phyloP scores from a whole-genome alignment of 1,140 invertebrate species.

The Drosophila sucinea region DNA sequence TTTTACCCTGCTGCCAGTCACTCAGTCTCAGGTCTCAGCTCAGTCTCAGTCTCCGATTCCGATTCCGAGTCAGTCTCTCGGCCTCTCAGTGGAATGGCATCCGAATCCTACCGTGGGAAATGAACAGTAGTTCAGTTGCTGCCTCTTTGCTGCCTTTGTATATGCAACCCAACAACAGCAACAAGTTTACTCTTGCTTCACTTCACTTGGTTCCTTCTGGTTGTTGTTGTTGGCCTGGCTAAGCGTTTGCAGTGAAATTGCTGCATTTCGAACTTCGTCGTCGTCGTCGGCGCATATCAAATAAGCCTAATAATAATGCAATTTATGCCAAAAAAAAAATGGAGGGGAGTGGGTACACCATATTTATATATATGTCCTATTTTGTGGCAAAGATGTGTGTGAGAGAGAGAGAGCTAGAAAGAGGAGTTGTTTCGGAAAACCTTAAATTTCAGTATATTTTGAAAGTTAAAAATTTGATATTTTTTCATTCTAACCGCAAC shows the following conservation, averaged over 20 bases:
- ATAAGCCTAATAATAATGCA: constrained; percentile 80
- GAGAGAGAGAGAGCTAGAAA: no score
- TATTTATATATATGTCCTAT: constrained; percentile 34
- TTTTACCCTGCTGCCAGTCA: constrained; percentile 39
- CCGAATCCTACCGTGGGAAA: constrained; percentile 82
- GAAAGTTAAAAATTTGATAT: no score
- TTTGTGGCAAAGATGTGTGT: constrained; percentile 14
- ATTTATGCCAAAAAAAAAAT: constrained; percentile 65
- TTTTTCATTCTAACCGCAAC: no score
- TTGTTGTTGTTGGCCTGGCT: constrained; percentile 19
- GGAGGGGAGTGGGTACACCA: constrained; percentile 3
- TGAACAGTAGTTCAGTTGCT: constrained; percentile 81
- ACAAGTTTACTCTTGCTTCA: constrained; percentile 62
- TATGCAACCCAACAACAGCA: constrained; percentile 57
- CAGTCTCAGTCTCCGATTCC: constrained; percentile 23
- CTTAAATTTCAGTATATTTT: no score
- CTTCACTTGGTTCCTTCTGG: constrained; percentile 25
- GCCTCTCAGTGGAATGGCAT: constrained; percentile 63
- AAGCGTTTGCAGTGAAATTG: constrained; percentile 75
- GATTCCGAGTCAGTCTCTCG: constrained; percentile 33
- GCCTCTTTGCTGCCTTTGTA: constrained; percentile 63
- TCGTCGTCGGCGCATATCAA: constrained; percentile 73
- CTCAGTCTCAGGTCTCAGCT: constrained; percentile 35
- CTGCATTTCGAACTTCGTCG: constrained; percentile 54
- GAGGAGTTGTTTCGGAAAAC: no score